These are phyloP conservation scores for Aspidiotus rigidus DNA, from an alignment of 2,888 invertebrate genomes.

Conservation along the genomic window DNA sequence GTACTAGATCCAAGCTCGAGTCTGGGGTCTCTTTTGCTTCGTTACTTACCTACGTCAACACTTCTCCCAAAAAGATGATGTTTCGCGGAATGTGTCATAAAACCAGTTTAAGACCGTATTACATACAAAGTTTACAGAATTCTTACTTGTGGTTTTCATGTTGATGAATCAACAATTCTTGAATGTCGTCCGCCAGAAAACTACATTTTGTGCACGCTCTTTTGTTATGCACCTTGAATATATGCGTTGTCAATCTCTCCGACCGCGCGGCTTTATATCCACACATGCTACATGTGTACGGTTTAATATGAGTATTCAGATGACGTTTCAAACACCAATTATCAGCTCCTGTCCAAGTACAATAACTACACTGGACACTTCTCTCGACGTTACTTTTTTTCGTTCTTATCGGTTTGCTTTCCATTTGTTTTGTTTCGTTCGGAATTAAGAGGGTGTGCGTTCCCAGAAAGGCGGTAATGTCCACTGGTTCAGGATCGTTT, in stretches of 20 bases:
- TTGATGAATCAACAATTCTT: constrained; percentile 65
- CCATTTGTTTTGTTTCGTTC: constrained; percentile 10
- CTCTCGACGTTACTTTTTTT: constrained; percentile 43
- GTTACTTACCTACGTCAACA: too few species aligned
- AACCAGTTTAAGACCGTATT: too few species aligned
- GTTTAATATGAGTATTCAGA: constrained; percentile 85
- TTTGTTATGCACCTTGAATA: constrained; percentile 84
- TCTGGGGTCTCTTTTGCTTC: too few species aligned
- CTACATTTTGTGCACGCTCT: constrained; percentile 81
- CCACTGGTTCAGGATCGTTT: constrained; percentile 25
- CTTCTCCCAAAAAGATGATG: too few species aligned
- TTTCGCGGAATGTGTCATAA: too few species aligned
- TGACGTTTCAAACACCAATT: constrained; percentile 90
- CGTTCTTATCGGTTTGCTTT: constrained; percentile 9
- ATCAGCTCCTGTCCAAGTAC: constrained; percentile 85
- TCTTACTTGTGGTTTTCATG: constrained; percentile 46
- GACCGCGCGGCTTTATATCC: constrained; percentile 89
- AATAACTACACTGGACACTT: constrained; percentile 65
- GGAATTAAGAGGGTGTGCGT: constrained; percentile 22
- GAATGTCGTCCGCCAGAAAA: constrained; percentile 74
- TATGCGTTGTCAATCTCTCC: constrained; percentile 80
- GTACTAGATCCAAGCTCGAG: too few species aligned
- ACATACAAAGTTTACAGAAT: not conserved
- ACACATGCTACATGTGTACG: constrained; percentile 80
- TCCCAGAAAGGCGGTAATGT: constrained; percentile 22